These are phyloP conservation scores for Epinephelus coioides DNA, from an alignment of 2,797 vertebrate genomes.

Conservation along the genomic window DNA sequence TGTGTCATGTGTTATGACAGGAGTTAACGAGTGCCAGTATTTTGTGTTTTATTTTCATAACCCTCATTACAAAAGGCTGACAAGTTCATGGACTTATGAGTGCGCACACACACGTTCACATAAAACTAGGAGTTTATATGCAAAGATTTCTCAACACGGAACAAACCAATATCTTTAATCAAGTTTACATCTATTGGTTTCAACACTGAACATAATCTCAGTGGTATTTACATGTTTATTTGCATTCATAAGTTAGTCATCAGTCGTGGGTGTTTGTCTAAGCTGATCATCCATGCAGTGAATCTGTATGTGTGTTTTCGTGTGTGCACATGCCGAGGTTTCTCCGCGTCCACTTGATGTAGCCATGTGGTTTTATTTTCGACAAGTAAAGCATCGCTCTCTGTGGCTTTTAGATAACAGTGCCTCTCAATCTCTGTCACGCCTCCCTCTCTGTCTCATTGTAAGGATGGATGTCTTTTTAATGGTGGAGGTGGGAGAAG, in stretches of 20 bases:
- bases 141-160: conserved; percentile 40
- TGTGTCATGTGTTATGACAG: conserved; percentile 78
- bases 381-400: conserved; percentile 49
- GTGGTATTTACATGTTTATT: conserved; percentile 64
- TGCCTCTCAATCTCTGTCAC: conserved; percentile 48
- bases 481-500: conserved; percentile 58
- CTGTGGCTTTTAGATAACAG: conserved; percentile 47
- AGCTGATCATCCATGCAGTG: conserved; percentile 11
- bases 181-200: conserved; percentile 60
- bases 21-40: conserved; percentile 65
- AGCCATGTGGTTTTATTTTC: conserved; percentile 56
- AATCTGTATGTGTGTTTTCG: conserved; percentile 17
- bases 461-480: conserved; percentile 70
- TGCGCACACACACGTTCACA: not conserved
- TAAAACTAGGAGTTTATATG: conserved; percentile 30
- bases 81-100: conserved; percentile 53
- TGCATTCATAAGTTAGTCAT: conserved; percentile 49
- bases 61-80: conserved; percentile 59
- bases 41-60: conserved; percentile 73
- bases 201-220: conserved; percentile 46
- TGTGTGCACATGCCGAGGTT: conserved; percentile 7
- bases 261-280: conserved; percentile 44
- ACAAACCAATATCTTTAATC: conserved; percentile 42
- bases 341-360: conserved; percentile 16
- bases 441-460: conserved; percentile 50